Percentiles rank a stretch among this genome's conserved stretches.
These are phyloP conservation scores for Paramormyrops kingsleyae DNA, from an alignment of 2,113 vertebrate genomes.

Conservation along the genomic window DNA sequence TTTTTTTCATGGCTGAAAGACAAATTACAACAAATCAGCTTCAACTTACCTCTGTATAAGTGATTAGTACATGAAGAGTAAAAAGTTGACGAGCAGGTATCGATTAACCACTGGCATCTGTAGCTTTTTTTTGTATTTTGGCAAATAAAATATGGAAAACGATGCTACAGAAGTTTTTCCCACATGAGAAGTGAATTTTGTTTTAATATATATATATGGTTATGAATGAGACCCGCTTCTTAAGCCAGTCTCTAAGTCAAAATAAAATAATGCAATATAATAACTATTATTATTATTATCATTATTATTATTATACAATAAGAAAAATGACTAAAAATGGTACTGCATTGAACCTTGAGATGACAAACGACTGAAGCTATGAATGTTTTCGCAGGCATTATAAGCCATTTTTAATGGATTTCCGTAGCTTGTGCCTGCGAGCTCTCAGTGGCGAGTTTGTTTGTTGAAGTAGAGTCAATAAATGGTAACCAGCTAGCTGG, in stretches of 20 bases:
- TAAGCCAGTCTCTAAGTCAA: background rate
- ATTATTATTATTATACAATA: background rate
- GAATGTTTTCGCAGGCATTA: background rate
- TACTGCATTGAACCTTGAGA: background rate
- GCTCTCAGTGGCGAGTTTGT: background rate
- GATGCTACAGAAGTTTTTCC: background rate
- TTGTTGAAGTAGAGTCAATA: background rate
- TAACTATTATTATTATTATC: background rate
- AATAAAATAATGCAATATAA: background rate
- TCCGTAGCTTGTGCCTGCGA: background rate
- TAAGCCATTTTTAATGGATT: background rate
- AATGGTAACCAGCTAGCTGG: background rate
- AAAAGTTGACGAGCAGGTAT: background rate
- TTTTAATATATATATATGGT: background rate
- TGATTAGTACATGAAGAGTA: background rate
- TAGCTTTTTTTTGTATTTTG: background rate
- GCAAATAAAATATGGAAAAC: background rate
- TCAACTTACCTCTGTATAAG: background rate
- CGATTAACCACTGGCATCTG: background rate
- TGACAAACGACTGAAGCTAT: too few species aligned
- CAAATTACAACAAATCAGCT: constrained; percentile 28
- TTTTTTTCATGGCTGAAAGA: constrained; percentile 51
- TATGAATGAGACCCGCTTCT: too few species aligned
- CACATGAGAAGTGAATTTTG: background rate
- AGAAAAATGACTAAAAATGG: background rate